A percentile compares a stretch with the other conserved stretches of the same genome.
Conservation (phyloP, 2,113 vertebrate genomes). For the Cygnus buccinator region DNA sequence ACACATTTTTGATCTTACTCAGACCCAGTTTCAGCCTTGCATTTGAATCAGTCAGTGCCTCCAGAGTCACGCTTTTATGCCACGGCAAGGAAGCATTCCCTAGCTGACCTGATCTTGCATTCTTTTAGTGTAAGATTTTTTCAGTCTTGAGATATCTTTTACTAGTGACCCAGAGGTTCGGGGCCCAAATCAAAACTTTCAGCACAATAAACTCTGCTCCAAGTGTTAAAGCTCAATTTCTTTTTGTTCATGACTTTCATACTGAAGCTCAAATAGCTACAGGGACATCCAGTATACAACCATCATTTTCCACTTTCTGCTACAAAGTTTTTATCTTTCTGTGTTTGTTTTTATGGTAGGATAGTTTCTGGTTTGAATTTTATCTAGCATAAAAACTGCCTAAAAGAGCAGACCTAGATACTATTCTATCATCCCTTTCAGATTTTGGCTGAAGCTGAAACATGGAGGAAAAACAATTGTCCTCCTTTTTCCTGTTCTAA, state of each 20-base stretch:
- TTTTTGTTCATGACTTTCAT: background rate
- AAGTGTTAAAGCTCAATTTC: background rate
- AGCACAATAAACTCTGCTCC: background rate
- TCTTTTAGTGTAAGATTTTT: constrained; percentile 4
- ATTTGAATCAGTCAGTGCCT: background rate
- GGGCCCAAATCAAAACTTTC: background rate
- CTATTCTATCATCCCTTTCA: constrained; percentile 38
- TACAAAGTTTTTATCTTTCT: constrained; percentile 40
- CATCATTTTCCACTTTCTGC: constrained; percentile 39
- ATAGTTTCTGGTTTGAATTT: constrained; percentile 55
- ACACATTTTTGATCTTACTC: background rate
- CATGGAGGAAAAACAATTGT: constrained; percentile 60
- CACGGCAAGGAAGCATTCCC: background rate
- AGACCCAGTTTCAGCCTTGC: background rate
- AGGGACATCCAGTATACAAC: background rate
- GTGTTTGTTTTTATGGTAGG: constrained; percentile 33
- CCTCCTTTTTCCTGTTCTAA: constrained; percentile 59
- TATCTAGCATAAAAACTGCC: constrained; percentile 50
- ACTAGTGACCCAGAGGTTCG: background rate
- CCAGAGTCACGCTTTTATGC: background rate
- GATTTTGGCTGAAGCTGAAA: constrained; percentile 44
- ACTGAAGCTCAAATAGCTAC: background rate
- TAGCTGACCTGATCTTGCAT: background rate
- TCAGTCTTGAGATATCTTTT: background rate
- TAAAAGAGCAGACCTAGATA: constrained; percentile 8